These are phyloP conservation scores for Anguilla obscura DNA, from an alignment of 2,797 vertebrate species.

Conservation along the genomic window DNA sequence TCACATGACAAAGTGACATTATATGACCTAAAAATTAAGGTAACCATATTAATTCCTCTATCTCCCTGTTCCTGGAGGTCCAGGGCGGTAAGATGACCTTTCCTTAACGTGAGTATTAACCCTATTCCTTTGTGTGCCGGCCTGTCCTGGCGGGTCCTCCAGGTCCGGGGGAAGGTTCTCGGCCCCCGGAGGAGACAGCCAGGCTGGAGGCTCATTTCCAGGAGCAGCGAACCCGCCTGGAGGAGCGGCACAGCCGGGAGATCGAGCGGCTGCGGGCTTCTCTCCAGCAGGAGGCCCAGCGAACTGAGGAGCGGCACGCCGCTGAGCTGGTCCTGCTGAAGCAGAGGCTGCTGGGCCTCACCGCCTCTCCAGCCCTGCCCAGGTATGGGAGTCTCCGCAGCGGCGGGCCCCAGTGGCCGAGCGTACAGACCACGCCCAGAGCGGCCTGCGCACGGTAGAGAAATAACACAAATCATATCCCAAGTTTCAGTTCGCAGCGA, in stretches of 20 bases:
- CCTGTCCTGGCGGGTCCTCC: neutral
- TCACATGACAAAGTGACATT: neutral
- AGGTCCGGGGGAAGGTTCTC: slow-evolving; percentile 52
- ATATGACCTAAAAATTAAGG: too few species aligned
- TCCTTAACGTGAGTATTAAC: neutral
- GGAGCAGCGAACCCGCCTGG: slow-evolving; percentile 68
- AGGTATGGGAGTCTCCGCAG: slow-evolving; percentile 66
- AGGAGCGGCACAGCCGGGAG: slow-evolving; percentile 76
- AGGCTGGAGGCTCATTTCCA: slow-evolving; percentile 68
- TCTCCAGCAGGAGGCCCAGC: slow-evolving; percentile 79
- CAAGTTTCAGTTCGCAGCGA: too few species aligned
- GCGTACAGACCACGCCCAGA: neutral
- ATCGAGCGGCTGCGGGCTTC: slow-evolving; percentile 73
- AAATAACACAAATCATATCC: neutral
- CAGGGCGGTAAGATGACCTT: neutral
- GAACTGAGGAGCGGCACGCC: slow-evolving; percentile 73
- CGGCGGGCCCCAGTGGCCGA: neutral
- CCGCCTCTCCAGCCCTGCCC: slow-evolving; percentile 50
- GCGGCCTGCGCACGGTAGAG: neutral
- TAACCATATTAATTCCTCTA: neutral
- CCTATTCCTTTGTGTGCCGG: neutral
- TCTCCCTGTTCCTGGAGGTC: neutral
- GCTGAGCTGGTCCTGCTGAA: slow-evolving; percentile 76
- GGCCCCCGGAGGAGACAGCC: slow-evolving; percentile 55
- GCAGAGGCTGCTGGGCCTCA: slow-evolving; percentile 69